Evolutionary conservation across 2,113 vertebrate species (phyloP).

Genomic region (Eurystomus gularis): DNA sequence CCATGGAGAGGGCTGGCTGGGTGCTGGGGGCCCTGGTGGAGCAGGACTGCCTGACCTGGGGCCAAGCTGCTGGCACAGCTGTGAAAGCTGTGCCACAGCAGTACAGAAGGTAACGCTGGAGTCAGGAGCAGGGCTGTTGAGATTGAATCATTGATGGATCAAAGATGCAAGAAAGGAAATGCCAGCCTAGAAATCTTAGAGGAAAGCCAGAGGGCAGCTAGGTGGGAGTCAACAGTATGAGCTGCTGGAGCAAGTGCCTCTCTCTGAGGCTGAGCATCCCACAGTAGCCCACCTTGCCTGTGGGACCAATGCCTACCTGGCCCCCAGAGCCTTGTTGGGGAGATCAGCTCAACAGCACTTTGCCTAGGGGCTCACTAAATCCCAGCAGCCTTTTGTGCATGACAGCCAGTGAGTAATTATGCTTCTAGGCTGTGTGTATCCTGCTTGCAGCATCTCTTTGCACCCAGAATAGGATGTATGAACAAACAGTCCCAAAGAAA

Average conservation of each 20-base stretch:
- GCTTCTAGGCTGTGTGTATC: not conserved
- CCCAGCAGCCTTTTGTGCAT: not conserved
- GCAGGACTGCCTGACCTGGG: not conserved
- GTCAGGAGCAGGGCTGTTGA: not conserved
- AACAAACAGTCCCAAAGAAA: not conserved
- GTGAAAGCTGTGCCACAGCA: not conserved
- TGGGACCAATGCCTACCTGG: not conserved
- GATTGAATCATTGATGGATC: not conserved
- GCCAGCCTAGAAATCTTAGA: not conserved
- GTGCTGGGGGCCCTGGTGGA: too few species aligned
- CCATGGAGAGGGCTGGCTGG: accelerated
- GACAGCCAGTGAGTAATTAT: not conserved
- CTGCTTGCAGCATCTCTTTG: not conserved
- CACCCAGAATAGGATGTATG: not conserved
- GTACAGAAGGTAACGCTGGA: not conserved
- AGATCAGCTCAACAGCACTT: not conserved
- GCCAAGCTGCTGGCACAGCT: not conserved
- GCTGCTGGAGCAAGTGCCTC: accelerated
- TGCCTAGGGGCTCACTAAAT: not conserved
- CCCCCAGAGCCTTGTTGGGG: not conserved
- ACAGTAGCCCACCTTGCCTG: not conserved
- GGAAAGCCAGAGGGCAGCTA: not conserved
- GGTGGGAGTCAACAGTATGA: not conserved
- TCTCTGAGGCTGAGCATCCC: not conserved
- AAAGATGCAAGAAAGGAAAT: not conserved